phyloP scores from a whole-genome alignment of 2,797 vertebrate genomes.

The Ceyx erithaca region DNA sequence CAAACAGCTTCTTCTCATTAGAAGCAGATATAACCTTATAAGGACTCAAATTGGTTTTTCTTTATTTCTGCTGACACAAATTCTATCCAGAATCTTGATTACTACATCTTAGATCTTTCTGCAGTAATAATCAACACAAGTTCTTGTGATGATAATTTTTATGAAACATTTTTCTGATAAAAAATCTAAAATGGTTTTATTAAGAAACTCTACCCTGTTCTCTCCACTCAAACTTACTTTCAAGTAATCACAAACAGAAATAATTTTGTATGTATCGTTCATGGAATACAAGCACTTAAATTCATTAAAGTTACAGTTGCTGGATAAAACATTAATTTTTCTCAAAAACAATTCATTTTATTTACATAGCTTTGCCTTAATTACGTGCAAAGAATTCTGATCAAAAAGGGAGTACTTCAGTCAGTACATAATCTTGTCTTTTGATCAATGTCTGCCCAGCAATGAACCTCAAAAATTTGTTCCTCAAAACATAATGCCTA shows the following conservation, averaged over 20 bases:
- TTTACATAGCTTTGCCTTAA: background rate
- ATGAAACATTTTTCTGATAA: background rate
- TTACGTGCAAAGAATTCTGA: background rate
- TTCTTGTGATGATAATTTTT: background rate
- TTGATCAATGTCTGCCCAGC: background rate
- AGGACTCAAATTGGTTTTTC: background rate
- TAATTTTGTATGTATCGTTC: background rate
- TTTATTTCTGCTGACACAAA: background rate
- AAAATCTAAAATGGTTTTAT: background rate
- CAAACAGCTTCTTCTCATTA: constrained; percentile 54
- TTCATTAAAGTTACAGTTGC: background rate
- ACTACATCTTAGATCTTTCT: background rate
- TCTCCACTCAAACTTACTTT: background rate
- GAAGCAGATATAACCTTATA: constrained; percentile 42
- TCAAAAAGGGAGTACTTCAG: background rate
- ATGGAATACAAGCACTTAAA: background rate
- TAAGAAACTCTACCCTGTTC: background rate
- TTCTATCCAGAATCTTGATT: background rate
- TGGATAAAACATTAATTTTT: background rate
- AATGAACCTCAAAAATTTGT: background rate
- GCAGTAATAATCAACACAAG: background rate
- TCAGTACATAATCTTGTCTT: background rate
- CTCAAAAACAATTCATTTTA: background rate
- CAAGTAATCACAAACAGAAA: background rate
- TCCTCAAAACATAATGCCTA: background rate